Base-by-base conservation (phyloP, 92 coral and sea anemone genomes). In the Siderastrea radians region DNA sequence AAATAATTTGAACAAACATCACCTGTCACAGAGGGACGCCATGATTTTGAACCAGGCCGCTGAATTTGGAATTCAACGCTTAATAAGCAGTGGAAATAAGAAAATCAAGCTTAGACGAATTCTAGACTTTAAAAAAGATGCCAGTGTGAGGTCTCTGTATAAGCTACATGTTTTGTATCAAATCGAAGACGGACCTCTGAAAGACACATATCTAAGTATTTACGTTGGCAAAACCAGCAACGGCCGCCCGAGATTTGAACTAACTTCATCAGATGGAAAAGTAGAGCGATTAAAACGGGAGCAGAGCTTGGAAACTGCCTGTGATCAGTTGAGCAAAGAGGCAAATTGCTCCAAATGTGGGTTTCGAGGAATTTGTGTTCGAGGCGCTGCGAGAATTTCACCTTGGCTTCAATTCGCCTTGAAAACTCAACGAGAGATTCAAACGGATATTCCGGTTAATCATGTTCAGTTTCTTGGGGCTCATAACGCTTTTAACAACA, bases 261-360 rank as follows among this genome's bases (percentile, higher is more conserved):
- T 70, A 8, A 57, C 9, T 2, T 43, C 52, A 44, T 5, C n/a
- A 7, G 38, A 62, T 3, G 15, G 15, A 14, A 74, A 60, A 49
- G 14, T 7, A 5, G 50, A 44, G 63, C 82, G 88, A 19, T 74
- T n/a, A 14, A 6, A n/a, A 17, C 55, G 69, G 6, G 13, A 82
- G 17, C 19, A 6, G 54, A 63, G 8, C n/a, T 7, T 3, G 3
- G 38, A 54, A 69, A 13, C 13, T 14, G 58, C 69, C 44, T 95
- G 98, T 69, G 93, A 93, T 72, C 69, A 73, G 17, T 68, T 91
- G 1, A 93, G 96, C 80, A 87, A 67, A 53, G 68, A 67, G 68
- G 96, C 98, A 6, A 93, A 95, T 58, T 95, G 98, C 80, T 75
- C 91, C 46, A 74, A 62, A 13, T 95, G 98, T 69, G 98, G 95